Base-by-base conservation (phyloP, 2,888 invertebrate genomes). In the Cetonia aurata region DNA sequence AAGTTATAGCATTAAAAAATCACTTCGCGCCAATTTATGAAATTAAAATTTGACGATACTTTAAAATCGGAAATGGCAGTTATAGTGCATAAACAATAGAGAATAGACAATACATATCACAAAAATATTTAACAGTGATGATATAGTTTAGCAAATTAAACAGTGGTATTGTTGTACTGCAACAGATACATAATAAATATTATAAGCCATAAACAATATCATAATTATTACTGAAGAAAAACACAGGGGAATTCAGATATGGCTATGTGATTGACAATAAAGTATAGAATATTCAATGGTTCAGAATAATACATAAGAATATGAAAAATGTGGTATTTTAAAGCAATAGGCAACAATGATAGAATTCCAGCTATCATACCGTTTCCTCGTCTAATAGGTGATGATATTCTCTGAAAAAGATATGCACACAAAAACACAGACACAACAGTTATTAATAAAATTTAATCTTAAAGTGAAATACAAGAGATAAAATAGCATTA, bases 401-500 rank as follows among this genome's bases (percentile, higher is more conserved):
- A 50, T 19, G 52, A 60, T 19, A 57, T 50, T 33, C 50, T 60
- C 59, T 69, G 60, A 48, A 59, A 69, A 65, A 65, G 62, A 65
- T 65, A 31, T 50, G 13, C 37, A 71, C 44, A 71, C 69, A 71
- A 62, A 71, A 71, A 71, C 67, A 71, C 68, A 71, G 67, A 71
- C 71, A 71, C 59, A 65, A 71, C 67, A 68, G 48, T 71, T 69
- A 71, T 71, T 71, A 44, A 71, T 60, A 56, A 65, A 71, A 68
- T 71, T 71, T 71, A 71, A 71, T 71, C 48, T 48, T 71, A 69
- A 53, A 69, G 71, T 69, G 69, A 71, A 69, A 71, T 69, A 71
- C 53, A 65, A 60, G 50, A 42, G 46, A 62, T 52, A 60, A 70
- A 55, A 46, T 55, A 52, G 52, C 13, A 55, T 62, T 70, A 70